Conservation (phyloP, 2,888 invertebrate species). For the Diarsia dahlii region DNA sequence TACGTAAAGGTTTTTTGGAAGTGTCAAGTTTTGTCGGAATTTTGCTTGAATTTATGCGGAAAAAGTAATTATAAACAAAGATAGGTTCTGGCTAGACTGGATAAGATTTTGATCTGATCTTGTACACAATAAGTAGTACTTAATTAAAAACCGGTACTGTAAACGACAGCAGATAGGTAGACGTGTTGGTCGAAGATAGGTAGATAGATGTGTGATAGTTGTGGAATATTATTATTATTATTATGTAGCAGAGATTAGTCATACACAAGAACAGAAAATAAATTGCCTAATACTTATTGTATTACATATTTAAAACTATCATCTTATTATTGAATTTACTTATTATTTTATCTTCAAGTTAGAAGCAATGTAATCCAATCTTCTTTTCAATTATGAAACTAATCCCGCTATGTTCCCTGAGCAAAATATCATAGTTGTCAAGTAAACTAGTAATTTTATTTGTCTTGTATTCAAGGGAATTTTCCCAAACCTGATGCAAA, state of each 20-base stretch:
- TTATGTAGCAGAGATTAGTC: not conserved
- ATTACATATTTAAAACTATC: too few species aligned
- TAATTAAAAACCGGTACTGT: not conserved
- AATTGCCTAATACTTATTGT: not conserved
- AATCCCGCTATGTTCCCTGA: constrained; percentile 7
- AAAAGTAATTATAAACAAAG: not conserved
- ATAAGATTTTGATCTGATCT: not conserved
- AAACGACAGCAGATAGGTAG: not conserved
- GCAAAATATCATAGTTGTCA: constrained; percentile 26
- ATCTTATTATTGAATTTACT: not conserved
- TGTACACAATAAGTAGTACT: not conserved
- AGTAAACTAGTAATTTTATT: constrained; percentile 11
- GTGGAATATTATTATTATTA: too few species aligned
- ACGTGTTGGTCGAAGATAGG: not conserved
- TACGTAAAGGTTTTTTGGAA: constrained; percentile 6
- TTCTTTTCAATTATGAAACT: constrained; percentile 25
- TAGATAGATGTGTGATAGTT: too few species aligned
- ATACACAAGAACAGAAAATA: not conserved
- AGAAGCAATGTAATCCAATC: constrained; percentile 21
- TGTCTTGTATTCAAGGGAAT: constrained; percentile 13
- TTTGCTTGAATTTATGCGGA: constrained; percentile 2
- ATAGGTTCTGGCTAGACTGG: too few species aligned
- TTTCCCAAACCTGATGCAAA: constrained; percentile 27
- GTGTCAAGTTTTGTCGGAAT: not conserved
- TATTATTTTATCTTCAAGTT: not conserved